These are phyloP conservation scores for Cyanoderma ruficeps DNA, from an alignment of 2,113 vertebrate species.

Conservation along the genomic window DNA sequence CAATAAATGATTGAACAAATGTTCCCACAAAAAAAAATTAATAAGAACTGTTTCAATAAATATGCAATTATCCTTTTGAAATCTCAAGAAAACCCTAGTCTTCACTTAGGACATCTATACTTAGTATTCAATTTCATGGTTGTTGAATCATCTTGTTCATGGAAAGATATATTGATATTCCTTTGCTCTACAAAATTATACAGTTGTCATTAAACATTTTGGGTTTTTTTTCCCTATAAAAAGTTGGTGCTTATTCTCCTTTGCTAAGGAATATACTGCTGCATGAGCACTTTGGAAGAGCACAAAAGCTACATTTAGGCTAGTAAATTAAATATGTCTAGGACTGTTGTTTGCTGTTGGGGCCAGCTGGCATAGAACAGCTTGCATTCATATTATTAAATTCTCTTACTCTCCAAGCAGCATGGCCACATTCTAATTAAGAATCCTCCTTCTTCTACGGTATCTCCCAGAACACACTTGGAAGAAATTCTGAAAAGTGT, in stretches of 20 bases:
- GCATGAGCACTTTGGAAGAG: background rate
- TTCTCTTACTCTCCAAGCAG: constrained; percentile 10
- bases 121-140: background rate
- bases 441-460: background rate
- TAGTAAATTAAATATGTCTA: constrained; percentile 34
- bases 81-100: background rate
- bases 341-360: background rate
- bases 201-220: background rate
- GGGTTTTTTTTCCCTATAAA: background rate
- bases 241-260: background rate
- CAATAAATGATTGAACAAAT: background rate
- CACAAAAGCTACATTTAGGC: background rate
- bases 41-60: background rate
- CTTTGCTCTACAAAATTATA: background rate
- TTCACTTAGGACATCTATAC: background rate
- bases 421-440: constrained; percentile 16
- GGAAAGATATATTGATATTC: background rate
- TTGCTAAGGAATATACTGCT: background rate
- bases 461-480: background rate
- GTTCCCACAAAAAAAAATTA: background rate
- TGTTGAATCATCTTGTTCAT: background rate
- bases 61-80: background rate
- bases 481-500: background rate
- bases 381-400: constrained; percentile 28
- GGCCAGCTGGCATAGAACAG: constrained; percentile 23